Conservation (phyloP, 1,140 invertebrate species). For the Phenacoccus solenopsis region DNA sequence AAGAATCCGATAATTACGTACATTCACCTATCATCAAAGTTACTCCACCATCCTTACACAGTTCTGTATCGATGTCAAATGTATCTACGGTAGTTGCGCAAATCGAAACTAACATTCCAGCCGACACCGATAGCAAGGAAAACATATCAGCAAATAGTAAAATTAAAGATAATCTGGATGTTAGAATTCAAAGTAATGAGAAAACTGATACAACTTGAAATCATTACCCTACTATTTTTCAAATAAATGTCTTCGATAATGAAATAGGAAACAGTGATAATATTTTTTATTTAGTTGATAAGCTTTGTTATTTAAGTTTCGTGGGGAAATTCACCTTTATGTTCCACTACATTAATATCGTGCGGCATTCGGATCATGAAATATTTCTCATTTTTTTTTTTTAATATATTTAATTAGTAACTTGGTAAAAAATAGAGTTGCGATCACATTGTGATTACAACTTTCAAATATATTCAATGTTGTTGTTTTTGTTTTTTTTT, state of each 20-base stretch:
- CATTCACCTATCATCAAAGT: not conserved
- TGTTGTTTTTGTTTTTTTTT: not conserved
- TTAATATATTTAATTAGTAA: not conserved
- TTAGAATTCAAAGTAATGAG: not conserved
- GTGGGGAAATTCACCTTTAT: not conserved
- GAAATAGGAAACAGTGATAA: slow-evolving; percentile 8
- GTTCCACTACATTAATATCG: not conserved
- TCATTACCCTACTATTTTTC: not conserved
- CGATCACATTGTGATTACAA: not conserved
- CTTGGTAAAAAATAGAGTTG: not conserved
- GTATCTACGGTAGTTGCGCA: not conserved
- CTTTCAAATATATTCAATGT: not conserved
- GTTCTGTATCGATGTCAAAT: not conserved
- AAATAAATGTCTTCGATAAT: not conserved
- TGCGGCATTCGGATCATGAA: not conserved
- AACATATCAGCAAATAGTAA: not conserved
- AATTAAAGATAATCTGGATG: slow-evolving; percentile 7
- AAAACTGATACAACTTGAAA: not conserved
- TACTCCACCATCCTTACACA: not conserved
- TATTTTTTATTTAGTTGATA: slow-evolving; percentile 10
- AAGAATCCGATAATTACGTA: not conserved
- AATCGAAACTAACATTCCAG: slow-evolving; percentile 13
- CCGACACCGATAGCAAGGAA: not conserved
- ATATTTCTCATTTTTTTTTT: not conserved
- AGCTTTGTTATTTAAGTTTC: slow-evolving; percentile 13